These are phyloP conservation scores for Leptarthrus brevirostris DNA, from an alignment of 2,888 invertebrate species.

Conservation along the genomic window DNA sequence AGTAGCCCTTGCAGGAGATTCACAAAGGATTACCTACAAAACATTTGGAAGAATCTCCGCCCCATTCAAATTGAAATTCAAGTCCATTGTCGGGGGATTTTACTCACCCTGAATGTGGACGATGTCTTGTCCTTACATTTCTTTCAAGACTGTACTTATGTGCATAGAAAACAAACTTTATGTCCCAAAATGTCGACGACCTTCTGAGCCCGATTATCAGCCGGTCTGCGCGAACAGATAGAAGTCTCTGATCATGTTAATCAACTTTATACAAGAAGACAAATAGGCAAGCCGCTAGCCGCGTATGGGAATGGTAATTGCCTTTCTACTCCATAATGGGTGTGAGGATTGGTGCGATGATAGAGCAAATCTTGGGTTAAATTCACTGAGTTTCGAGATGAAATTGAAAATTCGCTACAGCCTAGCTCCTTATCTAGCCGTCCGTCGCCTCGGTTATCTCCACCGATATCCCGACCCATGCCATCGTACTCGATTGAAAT, in stretches of 20 bases:
- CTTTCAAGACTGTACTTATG: not conserved
- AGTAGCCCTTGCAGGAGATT: not conserved
- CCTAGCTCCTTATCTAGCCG: slow-evolving; percentile 9
- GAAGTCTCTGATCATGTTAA: slow-evolving; percentile 35
- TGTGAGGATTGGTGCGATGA: slow-evolving; percentile 8
- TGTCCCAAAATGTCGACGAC: slow-evolving; percentile 27
- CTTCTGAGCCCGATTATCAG: slow-evolving; percentile 17
- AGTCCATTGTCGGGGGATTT: slow-evolving; percentile 24
- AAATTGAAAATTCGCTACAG: slow-evolving; percentile 42
- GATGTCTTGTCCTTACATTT: slow-evolving; percentile 24
- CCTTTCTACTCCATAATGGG: not conserved
- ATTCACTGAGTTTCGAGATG: not conserved
- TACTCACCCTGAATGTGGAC: slow-evolving; percentile 4
- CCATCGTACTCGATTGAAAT: slow-evolving; percentile 8
- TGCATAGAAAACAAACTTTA: not conserved
- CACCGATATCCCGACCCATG: too few species aligned
- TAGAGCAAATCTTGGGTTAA: slow-evolving; percentile 13
- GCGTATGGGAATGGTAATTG: slow-evolving; percentile 21
- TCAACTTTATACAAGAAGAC: slow-evolving; percentile 34
- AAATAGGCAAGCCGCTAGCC: slow-evolving; percentile 16
- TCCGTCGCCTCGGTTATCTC: not conserved
- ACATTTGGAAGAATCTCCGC: not conserved
- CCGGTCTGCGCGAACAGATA: not conserved
- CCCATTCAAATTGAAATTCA: slow-evolving; percentile 43
- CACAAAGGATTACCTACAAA: slow-evolving; percentile 5